Evolutionary conservation across 2,797 vertebrate genomes (phyloP).

Genomic region (Chaetodon trifasciatus): DNA sequence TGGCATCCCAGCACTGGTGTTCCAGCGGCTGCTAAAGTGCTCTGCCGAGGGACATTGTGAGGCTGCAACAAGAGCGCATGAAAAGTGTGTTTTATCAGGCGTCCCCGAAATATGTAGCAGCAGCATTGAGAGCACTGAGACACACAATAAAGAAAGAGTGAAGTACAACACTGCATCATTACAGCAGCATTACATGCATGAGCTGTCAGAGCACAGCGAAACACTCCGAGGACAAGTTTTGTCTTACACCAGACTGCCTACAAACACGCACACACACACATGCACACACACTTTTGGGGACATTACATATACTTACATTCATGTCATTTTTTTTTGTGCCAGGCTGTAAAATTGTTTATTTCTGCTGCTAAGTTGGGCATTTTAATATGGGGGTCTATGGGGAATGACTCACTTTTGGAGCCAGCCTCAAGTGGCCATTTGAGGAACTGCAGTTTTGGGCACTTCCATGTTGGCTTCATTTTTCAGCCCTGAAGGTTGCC

Average conservation of each 20-base stretch:
- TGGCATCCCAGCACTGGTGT: neutral
- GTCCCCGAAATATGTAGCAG: slow-evolving; percentile 27
- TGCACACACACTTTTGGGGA: neutral
- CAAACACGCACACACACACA: neutral
- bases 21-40: slow-evolving; percentile 35
- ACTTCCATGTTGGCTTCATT: too few species aligned
- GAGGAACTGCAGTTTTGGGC: too few species aligned
- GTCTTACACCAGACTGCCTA: neutral
- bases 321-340: too few species aligned
- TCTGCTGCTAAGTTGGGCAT: too few species aligned
- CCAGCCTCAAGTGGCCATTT: too few species aligned
- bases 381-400: too few species aligned
- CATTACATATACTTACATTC: too few species aligned
- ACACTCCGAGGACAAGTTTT: neutral
- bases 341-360: too few species aligned
- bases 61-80: slow-evolving; percentile 20
- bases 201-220: slow-evolving; percentile 8
- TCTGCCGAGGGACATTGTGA: slow-evolving; percentile 38
- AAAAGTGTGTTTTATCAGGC: slow-evolving; percentile 30
- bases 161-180: neutral
- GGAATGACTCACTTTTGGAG: too few species aligned
- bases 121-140: slow-evolving; percentile 4
- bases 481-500: too few species aligned
- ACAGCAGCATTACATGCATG: neutral
- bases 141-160: neutral